Evolutionary conservation across 2,797 vertebrate species (phyloP).

Genomic region (Sylvilagus floridanus): DNA sequence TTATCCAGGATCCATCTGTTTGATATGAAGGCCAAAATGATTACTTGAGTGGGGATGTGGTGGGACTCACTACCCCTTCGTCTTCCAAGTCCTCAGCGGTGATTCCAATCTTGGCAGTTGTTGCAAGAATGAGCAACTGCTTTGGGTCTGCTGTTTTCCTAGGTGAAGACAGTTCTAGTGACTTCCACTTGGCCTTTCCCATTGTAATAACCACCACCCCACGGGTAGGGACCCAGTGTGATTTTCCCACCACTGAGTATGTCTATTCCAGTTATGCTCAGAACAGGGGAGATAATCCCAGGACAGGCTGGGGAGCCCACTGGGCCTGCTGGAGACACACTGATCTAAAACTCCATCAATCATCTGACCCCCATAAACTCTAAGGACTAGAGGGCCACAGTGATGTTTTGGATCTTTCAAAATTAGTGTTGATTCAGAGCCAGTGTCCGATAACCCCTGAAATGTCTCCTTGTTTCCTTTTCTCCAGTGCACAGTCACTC

Average conservation of each 20-base stretch:
- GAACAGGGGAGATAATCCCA: background rate
- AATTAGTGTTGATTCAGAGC: background rate
- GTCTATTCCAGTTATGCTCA: background rate
- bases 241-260: background rate
- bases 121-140: background rate
- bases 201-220: too few relatives aligned
- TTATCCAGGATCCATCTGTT: background rate
- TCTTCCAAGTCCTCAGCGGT: too few relatives aligned
- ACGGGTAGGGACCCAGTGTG: background rate
- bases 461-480: background rate
- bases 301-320: too few relatives aligned
- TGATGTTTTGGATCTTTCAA: background rate
- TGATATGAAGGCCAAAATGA: background rate
- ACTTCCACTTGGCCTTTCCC: background rate
- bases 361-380: background rate
- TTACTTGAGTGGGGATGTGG: background rate
- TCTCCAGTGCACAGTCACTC: background rate
- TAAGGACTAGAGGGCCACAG: background rate
- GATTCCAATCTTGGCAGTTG: background rate
- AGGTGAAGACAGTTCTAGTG: background rate
- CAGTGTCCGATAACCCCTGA: background rate
- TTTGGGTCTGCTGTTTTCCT: background rate
- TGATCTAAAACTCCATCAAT: background rate
- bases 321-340: too few relatives aligned
- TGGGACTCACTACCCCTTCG: background rate